Evolutionary conservation across 2,888 invertebrate species (phyloP).

Genomic region (Hoplodrina ambigua): DNA sequence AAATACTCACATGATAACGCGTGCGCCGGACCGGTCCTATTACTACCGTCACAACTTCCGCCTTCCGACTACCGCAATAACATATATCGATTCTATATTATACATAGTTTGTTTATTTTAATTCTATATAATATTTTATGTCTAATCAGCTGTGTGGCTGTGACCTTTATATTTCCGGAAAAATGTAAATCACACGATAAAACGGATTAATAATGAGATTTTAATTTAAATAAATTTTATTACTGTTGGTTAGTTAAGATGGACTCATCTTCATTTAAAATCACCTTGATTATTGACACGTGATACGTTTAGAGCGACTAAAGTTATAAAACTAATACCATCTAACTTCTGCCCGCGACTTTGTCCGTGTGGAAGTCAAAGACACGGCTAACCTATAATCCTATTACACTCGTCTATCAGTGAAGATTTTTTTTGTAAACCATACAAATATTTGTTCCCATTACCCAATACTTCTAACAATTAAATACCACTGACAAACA

Average conservation of each 20-base stretch:
- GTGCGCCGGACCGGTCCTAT: constrained; percentile 71
- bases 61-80: constrained; percentile 78
- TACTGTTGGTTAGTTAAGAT: neutral
- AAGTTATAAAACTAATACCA: too few species aligned
- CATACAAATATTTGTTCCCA: too few species aligned
- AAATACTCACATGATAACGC: constrained; percentile 59
- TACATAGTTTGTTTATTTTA: constrained; percentile 48
- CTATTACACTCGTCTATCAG: too few species aligned
- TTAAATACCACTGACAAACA: too few species aligned
- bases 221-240: constrained; percentile 22
- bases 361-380: too few species aligned
- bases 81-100: constrained; percentile 47
- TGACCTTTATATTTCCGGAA: constrained; percentile 53
- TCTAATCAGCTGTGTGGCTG: constrained; percentile 27
- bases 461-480: too few species aligned
- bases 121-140: constrained; percentile 16
- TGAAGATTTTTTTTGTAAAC: too few species aligned
- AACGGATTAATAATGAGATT: constrained; percentile 7
- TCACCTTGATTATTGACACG: constrained; percentile 18
- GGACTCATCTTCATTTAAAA: constrained; percentile 21
- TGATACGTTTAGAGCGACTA: neutral
- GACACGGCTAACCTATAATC: too few species aligned
- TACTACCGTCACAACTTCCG: constrained; percentile 72
- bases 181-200: constrained; percentile 17
- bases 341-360: too few species aligned